Conservation (phyloP, 2,113 vertebrate genomes). For the Callorhinus ursinus region DNA sequence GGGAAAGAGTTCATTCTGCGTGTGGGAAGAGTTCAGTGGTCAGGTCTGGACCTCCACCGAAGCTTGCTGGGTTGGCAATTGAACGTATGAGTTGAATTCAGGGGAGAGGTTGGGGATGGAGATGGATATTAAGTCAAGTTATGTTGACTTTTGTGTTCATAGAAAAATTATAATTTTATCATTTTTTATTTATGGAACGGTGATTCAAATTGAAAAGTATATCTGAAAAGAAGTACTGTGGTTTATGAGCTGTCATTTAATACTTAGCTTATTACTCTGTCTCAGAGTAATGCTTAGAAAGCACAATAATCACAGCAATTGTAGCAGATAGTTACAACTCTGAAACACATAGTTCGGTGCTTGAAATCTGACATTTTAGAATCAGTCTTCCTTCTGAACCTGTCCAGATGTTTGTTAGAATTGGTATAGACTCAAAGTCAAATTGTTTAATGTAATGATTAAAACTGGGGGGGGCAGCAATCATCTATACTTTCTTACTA, state of each 20-base stretch:
- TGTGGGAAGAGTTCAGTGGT: neutral
- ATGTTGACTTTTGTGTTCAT: neutral
- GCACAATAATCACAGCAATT: conserved; percentile 29
- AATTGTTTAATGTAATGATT: neutral
- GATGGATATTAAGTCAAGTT: neutral
- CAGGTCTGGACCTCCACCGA: neutral
- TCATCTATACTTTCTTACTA: conserved; percentile 18
- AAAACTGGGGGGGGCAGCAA: neutral
- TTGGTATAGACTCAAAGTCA: neutral
- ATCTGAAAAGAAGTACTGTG: conserved; percentile 43
- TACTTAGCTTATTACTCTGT: neutral
- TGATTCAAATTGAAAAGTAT: conserved; percentile 54
- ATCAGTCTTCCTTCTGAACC: conserved; percentile 29
- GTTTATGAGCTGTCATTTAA: neutral
- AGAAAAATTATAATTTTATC: neutral
- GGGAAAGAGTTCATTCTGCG: neutral
- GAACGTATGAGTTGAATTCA: neutral
- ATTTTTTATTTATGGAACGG: conserved; percentile 25
- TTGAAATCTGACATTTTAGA: conserved; percentile 55
- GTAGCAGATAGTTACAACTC: conserved; percentile 47
- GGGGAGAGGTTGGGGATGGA: neutral
- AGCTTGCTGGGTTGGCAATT: neutral
- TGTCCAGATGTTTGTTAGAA: conserved; percentile 26
- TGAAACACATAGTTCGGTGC: conserved; percentile 32
- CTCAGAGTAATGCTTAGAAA: conserved; percentile 18